phyloP scores from a whole-genome alignment of 2,113 vertebrate genomes.

The Merops nubicus region DNA sequence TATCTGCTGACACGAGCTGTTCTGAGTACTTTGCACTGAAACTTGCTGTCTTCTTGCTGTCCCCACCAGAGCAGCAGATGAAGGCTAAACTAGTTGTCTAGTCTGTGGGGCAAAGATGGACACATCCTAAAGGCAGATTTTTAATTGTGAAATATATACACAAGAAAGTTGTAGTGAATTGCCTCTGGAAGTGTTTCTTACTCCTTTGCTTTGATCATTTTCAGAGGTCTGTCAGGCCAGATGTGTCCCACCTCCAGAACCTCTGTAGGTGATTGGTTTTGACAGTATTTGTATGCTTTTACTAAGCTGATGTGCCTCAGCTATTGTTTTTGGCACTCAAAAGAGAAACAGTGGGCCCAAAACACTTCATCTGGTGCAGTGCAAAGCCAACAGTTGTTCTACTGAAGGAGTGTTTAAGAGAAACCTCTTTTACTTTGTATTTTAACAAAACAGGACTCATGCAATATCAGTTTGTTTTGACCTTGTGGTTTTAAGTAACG shows the following conservation, averaged over 20 bases:
- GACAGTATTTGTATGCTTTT: not conserved
- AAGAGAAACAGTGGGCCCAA: not conserved
- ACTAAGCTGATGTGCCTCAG: not conserved
- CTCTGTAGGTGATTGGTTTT: not conserved
- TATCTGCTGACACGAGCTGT: not conserved
- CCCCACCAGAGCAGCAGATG: not conserved
- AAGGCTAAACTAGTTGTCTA: not conserved
- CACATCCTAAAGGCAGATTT: not conserved
- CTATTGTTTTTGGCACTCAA: not conserved
- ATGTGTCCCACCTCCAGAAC: not conserved
- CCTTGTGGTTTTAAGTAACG: not conserved
- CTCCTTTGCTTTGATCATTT: not conserved
- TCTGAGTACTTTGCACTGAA: not conserved
- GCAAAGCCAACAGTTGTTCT: not conserved
- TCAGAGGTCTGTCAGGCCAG: not conserved
- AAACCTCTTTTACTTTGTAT: not conserved
- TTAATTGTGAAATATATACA: not conserved
- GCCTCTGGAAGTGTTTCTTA: not conserved
- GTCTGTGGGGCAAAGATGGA: not conserved
- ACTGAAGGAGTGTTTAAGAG: not conserved
- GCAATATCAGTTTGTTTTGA: not conserved
- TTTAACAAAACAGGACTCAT: not conserved
- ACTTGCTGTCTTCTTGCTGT: not conserved
- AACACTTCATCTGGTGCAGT: not conserved
- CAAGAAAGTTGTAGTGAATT: not conserved